Conservation (phyloP, 2,113 vertebrate genomes). For the Zosterops lateralis region DNA sequence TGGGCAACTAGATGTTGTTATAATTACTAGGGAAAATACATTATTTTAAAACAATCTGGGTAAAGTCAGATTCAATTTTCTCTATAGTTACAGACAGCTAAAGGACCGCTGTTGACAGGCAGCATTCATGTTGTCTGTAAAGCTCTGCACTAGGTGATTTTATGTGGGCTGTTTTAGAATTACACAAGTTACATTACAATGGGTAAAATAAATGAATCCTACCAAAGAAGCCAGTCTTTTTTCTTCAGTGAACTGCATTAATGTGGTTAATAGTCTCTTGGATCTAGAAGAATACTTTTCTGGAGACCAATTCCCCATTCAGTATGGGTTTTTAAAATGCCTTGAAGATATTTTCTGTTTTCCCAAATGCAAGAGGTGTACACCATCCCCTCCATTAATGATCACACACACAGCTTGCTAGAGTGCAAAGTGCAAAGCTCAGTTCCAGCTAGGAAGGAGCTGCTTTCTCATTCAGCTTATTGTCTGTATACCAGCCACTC, state of each 20-base stretch:
- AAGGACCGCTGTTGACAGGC: background rate
- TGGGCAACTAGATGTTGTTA: background rate
- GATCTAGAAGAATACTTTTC: background rate
- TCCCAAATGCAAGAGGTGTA: background rate
- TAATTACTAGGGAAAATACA: background rate
- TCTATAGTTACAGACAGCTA: background rate
- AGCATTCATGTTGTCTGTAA: background rate
- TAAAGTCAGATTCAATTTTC: background rate
- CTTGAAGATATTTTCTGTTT: background rate
- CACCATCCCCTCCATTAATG: background rate
- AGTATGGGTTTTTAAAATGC: background rate
- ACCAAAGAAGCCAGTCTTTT: background rate
- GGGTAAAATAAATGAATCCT: background rate
- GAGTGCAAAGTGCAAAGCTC: background rate
- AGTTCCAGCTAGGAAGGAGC: background rate
- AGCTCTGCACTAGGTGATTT: background rate
- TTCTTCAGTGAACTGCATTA: background rate
- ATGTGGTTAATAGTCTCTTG: background rate
- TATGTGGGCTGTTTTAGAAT: background rate
- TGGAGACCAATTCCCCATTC: background rate
- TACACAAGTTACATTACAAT: rapidly evolving
- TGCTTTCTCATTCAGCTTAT: background rate
- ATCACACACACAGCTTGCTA: background rate
- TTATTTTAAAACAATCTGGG: background rate
- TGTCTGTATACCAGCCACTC: background rate